Evolutionary conservation across 1,140 invertebrate species (phyloP).

Genomic region (Bemisia tabaci): DNA sequence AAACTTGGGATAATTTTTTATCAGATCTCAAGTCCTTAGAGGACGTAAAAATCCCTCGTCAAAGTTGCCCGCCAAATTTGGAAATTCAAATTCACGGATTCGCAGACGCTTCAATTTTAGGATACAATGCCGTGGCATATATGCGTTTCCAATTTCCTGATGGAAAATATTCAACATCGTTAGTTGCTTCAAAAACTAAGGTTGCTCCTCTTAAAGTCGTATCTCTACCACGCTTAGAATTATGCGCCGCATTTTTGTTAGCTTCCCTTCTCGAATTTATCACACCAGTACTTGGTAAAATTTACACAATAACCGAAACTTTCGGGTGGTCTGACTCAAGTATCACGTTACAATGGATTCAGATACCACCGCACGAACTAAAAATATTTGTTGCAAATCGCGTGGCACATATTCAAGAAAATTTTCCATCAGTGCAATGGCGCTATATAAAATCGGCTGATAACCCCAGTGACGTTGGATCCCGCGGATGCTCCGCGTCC

Average conservation of each 20-base stretch:
- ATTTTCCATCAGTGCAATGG: conserved; percentile 25
- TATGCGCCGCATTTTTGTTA: no score
- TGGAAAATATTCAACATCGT: background rate
- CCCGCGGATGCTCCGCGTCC: conserved; percentile 24
- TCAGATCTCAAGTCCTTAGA: background rate
- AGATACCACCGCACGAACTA: conserved; percentile 16
- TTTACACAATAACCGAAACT: no score
- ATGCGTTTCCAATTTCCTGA: background rate
- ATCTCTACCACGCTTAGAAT: background rate
- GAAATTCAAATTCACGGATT: background rate
- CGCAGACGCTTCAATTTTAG: background rate
- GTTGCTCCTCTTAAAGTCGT: background rate
- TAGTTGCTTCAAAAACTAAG: background rate
- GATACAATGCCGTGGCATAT: background rate
- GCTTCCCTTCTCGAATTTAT: background rate
- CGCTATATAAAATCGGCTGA: conserved; percentile 26
- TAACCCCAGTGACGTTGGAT: conserved; percentile 33
- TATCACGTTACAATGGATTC: conserved; percentile 20
- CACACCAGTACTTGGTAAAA: no score
- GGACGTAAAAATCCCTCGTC: no score
- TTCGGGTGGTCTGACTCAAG: conserved; percentile 12
- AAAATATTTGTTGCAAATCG: conserved; percentile 31
- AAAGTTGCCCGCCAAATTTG: no score
- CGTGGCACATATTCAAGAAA: conserved; percentile 26
- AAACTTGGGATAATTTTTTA: background rate